Percentiles rank a stretch among this genome's conserved stretches.
phyloP scores from a whole-genome alignment of 2,113 vertebrate genomes.

The Hucho hucho region DNA sequence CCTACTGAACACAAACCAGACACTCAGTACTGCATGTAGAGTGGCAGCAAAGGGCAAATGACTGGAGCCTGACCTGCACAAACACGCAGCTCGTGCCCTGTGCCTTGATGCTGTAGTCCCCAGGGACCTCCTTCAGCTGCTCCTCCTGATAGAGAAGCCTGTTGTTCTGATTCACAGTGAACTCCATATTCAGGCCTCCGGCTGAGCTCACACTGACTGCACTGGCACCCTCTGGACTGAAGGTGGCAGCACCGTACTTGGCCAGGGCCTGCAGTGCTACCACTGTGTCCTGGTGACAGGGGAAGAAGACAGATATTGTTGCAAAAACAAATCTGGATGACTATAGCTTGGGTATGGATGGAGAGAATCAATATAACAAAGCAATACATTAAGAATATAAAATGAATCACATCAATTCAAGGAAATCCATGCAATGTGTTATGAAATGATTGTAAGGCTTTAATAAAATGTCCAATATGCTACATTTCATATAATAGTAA shows the following conservation, averaged over 20 bases:
- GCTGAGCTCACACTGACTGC: constrained; percentile 69
- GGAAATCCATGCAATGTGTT: too few relatives aligned
- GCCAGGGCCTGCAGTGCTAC: constrained; percentile 86
- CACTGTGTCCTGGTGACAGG: constrained; percentile 78
- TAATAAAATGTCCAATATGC: too few relatives aligned
- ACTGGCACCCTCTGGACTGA: constrained; percentile 46
- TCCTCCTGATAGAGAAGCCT: constrained; percentile 80
- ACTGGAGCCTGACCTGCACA: constrained; percentile 69
- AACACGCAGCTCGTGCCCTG: constrained; percentile 76
- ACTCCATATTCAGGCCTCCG: constrained; percentile 64
- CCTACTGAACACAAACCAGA: background rate
- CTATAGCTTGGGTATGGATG: too few relatives aligned
- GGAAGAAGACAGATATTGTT: too few relatives aligned
- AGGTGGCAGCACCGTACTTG: constrained; percentile 73
- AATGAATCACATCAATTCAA: too few relatives aligned
- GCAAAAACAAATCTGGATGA: too few relatives aligned
- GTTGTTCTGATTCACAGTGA: constrained; percentile 75
- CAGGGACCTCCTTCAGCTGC: constrained; percentile 67
- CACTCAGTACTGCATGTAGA: background rate
- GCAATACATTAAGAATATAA: too few relatives aligned
- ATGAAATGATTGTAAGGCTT: too few relatives aligned
- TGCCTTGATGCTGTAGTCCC: constrained; percentile 70
- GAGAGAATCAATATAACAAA: too few relatives aligned
- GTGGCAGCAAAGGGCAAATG: background rate
- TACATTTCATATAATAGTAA: too few relatives aligned